These are phyloP conservation scores for Thereva nobilitata DNA, from an alignment of 2,888 invertebrate genomes.

Conservation along the genomic window DNA sequence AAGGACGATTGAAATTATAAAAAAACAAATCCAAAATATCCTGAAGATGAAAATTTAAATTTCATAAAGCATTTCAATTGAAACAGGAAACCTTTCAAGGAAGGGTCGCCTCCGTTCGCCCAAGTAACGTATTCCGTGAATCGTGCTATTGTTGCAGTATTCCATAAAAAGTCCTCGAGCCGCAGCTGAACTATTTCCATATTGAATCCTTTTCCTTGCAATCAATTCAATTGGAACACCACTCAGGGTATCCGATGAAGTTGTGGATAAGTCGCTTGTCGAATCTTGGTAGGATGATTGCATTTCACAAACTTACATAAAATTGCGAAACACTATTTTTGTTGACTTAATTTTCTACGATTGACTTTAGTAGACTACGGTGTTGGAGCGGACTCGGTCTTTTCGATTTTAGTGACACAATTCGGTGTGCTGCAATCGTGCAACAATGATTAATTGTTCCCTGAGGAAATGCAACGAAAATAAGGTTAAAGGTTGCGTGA, in stretches of 20 bases:
- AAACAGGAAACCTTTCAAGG: conserved; percentile 59
- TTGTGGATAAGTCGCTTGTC: neutral
- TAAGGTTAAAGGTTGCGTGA: no score
- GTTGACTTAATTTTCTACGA: no score
- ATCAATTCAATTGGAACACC: conserved; percentile 27
- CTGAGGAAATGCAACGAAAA: no score
- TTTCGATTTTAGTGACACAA: no score
- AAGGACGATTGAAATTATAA: conserved; percentile 64
- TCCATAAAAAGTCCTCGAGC: conserved; percentile 58
- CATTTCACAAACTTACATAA: no score
- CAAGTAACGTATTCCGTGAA: conserved; percentile 63
- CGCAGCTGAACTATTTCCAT: conserved; percentile 24
- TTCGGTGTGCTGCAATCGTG: no score
- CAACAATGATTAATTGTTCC: no score
- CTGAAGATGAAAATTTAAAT: conserved; percentile 53
- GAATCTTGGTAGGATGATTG: no score
- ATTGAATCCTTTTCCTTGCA: conserved; percentile 20
- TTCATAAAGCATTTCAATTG: neutral
- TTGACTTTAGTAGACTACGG: no score
- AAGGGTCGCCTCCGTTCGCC: conserved; percentile 60
- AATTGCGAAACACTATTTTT: no score
- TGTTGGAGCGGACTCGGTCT: no score
- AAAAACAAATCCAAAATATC: conserved; percentile 68
- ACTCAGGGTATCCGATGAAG: conserved; percentile 18
- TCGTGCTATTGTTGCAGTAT: conserved; percentile 61